A percentile compares a stretch with the other conserved stretches of the same genome.
Conservation (phyloP, 2,888 invertebrate genomes). For the Epicampocera succincta region DNA sequence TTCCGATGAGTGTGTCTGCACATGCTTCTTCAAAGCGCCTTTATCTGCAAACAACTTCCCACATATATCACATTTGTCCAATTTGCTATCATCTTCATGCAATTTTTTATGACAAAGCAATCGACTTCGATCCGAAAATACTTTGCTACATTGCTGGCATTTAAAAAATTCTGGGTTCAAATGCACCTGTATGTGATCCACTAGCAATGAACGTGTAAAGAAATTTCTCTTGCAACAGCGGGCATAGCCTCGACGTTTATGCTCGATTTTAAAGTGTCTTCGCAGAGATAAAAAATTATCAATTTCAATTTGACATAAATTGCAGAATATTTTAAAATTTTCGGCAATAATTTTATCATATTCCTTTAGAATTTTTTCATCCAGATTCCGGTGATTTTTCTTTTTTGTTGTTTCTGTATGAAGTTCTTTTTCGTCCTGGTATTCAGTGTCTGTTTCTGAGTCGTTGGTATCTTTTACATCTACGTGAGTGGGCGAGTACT, state of each 20-base stretch:
- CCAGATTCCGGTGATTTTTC: conserved; percentile 59
- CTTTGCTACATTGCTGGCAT: conserved; percentile 76
- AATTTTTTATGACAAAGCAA: conserved; percentile 75
- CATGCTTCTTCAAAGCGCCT: conserved; percentile 76
- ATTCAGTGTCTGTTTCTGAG: conserved; percentile 42
- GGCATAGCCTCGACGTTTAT: conserved; percentile 76
- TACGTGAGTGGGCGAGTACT: neutral
- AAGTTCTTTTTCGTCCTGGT: neutral
- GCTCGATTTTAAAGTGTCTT: conserved; percentile 64
- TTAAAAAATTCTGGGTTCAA: conserved; percentile 79
- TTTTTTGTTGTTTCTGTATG: neutral
- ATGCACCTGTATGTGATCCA: conserved; percentile 79
- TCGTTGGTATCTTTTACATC: conserved; percentile 22
- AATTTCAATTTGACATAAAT: conserved; percentile 48
- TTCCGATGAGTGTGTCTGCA: conserved; percentile 76
- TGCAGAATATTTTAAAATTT: conserved; percentile 61
- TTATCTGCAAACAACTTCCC: conserved; percentile 77
- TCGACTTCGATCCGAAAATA: conserved; percentile 76
- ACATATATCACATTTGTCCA: conserved; percentile 77
- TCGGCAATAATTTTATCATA: conserved; percentile 56
- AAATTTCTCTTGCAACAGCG: conserved; percentile 79
- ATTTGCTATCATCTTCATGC: conserved; percentile 74
- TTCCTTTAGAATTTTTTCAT: conserved; percentile 67
- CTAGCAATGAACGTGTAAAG: conserved; percentile 76
- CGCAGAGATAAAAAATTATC: conserved; percentile 73